phyloP scores from a whole-genome alignment of 2,113 vertebrate species.

The Nematolebias whitei region DNA sequence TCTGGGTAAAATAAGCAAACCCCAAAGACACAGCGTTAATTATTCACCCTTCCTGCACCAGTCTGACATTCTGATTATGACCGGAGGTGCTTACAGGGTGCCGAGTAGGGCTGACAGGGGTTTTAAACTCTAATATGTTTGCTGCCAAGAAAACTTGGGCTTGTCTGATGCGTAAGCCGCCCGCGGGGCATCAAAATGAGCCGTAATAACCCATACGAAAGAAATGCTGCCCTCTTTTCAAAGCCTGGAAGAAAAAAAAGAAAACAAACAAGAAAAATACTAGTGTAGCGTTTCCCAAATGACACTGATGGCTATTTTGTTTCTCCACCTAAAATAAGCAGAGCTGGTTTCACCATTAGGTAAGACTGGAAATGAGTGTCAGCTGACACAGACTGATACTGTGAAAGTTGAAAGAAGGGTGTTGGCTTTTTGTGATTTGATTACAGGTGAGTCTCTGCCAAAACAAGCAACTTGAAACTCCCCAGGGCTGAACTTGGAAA shows the following conservation, averaged over 20 bases:
- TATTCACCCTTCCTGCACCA: conserved; percentile 66
- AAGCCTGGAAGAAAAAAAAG: conserved; percentile 25
- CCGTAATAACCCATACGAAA: conserved; percentile 46
- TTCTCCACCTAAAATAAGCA: conserved; percentile 21
- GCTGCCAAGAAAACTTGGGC: conserved; percentile 54
- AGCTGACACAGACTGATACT: conserved; percentile 18
- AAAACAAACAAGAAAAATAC: conserved; percentile 38
- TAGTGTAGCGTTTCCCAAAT: conserved; percentile 45
- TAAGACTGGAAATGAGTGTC: conserved; percentile 8
- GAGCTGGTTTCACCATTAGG: conserved; percentile 1
- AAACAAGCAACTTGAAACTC: conserved; percentile 36
- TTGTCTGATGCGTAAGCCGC: conserved; percentile 39
- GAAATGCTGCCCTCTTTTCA: no score
- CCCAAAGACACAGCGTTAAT: conserved; percentile 71
- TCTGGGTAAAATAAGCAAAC: conserved; percentile 65
- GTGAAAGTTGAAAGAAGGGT: conserved; percentile 32
- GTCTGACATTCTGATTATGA: conserved; percentile 69
- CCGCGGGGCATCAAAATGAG: conserved; percentile 41
- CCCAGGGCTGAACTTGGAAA: conserved; percentile 38
- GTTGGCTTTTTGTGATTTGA: conserved; percentile 41
- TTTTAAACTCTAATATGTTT: conserved; percentile 60
- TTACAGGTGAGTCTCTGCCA: conserved; percentile 58
- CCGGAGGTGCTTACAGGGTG: conserved; percentile 61
- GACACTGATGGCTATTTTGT: conserved; percentile 45
- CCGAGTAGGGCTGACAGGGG: conserved; percentile 54